Evolutionary conservation across 2,113 vertebrate genomes (phyloP).

Genomic region (Rhea americana): DNA sequence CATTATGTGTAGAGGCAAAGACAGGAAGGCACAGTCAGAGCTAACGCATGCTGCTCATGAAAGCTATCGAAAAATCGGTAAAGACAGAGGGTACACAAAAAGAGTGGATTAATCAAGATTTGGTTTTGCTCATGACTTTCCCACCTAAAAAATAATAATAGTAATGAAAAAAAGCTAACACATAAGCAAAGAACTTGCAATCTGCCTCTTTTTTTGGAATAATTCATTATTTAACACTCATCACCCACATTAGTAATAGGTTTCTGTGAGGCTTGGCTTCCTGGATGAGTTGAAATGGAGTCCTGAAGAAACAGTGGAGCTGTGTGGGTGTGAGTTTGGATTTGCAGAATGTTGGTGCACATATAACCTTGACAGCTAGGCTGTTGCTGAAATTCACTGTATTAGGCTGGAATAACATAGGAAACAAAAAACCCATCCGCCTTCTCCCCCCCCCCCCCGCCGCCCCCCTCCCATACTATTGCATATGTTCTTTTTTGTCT

Average conservation of each 20-base stretch:
- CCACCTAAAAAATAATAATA: background rate
- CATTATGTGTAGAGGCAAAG: constrained; percentile 23
- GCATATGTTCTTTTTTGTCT: background rate
- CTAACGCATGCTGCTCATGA: constrained; percentile 39
- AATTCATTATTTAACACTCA: constrained; percentile 47
- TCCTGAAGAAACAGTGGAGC: background rate
- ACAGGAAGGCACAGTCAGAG: constrained; percentile 23
- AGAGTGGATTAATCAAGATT: constrained; percentile 32
- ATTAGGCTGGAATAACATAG: constrained; percentile 13
- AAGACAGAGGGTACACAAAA: constrained; percentile 20
- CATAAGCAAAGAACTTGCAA: background rate
- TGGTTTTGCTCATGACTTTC: background rate
- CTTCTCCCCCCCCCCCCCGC: background rate
- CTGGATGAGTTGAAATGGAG: constrained; percentile 23
- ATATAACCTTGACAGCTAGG: constrained; percentile 32
- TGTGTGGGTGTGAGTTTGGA: constrained; percentile 56
- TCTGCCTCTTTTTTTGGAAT: constrained; percentile 32
- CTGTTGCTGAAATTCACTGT: constrained; percentile 29
- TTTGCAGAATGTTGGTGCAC: constrained; percentile 45
- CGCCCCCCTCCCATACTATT: background rate
- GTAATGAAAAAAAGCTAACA: background rate
- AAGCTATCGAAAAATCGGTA: constrained; percentile 43
- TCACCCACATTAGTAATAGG: constrained; percentile 21
- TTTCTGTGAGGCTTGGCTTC: constrained; percentile 25
- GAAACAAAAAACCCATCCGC: background rate